phyloP scores from a whole-genome alignment of 2,797 vertebrate species.

The Benthosema pterotum region DNA sequence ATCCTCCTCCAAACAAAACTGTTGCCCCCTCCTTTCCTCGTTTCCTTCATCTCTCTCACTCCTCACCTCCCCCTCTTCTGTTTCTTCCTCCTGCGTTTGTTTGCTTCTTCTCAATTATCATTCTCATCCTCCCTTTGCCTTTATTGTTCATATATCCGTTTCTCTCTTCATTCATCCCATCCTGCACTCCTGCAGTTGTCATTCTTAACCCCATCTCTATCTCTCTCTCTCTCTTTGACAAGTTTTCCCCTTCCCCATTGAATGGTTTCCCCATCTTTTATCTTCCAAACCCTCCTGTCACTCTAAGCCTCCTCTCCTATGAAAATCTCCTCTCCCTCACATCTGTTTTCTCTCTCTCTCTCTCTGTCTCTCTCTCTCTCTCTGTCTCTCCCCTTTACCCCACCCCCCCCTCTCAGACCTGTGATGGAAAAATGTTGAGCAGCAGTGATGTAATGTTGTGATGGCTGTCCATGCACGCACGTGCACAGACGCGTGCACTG shows the following conservation, averaged over 20 bases:
- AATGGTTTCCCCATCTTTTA: too few species aligned
- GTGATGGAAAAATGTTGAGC: slow-evolving; percentile 43
- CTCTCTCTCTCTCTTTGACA: too few species aligned
- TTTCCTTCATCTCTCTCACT: neutral
- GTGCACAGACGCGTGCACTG: neutral
- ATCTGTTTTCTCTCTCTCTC: neutral
- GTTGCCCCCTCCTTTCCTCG: neutral
- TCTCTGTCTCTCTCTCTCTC: neutral
- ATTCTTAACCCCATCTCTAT: too few species aligned
- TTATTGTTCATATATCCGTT: too few species aligned
- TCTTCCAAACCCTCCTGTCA: neutral
- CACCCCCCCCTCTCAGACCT: slow-evolving; percentile 2
- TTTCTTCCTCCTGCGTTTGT: neutral
- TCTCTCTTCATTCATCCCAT: too few species aligned
- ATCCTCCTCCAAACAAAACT: neutral
- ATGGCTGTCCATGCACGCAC: slow-evolving; percentile 19
- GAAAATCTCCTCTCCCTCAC: neutral
- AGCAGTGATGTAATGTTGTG: slow-evolving; percentile 51
- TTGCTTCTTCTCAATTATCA: too few species aligned
- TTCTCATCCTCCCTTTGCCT: too few species aligned
- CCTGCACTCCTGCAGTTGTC: too few species aligned
- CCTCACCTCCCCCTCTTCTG: neutral
- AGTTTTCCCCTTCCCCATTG: too few species aligned
- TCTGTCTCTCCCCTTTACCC: neutral
- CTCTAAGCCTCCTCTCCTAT: neutral